Evolutionary conservation across 2,797 vertebrate species (phyloP), one percentile per base, ranked within the genome.

Genomic region (Rhabdomys pumilio): DNA sequence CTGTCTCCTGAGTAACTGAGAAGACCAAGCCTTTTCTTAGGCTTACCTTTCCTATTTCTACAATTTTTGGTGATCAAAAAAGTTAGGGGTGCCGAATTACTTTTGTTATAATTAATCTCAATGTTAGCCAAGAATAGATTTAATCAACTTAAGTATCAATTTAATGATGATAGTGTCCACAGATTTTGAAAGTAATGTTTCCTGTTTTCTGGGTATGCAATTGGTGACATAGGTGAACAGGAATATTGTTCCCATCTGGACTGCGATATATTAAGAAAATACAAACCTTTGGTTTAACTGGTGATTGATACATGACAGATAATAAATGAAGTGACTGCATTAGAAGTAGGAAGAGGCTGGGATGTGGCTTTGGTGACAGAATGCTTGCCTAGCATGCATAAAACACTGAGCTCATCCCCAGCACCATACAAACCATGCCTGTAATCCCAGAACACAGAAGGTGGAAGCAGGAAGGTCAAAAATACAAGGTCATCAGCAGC

Each of bases 21-120:
- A 91, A 85, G 65, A 65, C 26, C 31, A 8, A 38, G 11, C 22
- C 63, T 90, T 44, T n/a, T 53, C 44, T 29, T 10, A 44, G 91
- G n/a, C 41, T 22, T 72, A 17, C 77, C n/a, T 81, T 73, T 87
- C 57, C 72, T 75, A 80, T 84, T 82, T 80, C 63, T 63, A 50
- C 65, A 89, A 61, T 7, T 72, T 24, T 50, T 26, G 9, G 50
- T 31, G 2, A 17, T 65, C 29, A 17, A 65, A 89, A 89, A 38
- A 63, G 57, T 34, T 75, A 20, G 24, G 44, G n/a, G 12, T 81
- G 47, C 65, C 59, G 24, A 83, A 2, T 89, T 61, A 41, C 65
- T 89, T 86, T 89, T 96, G 44, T 83, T 94, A 69, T 95, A 91
- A 94, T 80, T 83, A 83, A 93, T 72, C 47, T 87, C 85, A 81